Evolutionary conservation across 1,140 invertebrate species (phyloP).

Genomic region (Gryon sp.): DNA sequence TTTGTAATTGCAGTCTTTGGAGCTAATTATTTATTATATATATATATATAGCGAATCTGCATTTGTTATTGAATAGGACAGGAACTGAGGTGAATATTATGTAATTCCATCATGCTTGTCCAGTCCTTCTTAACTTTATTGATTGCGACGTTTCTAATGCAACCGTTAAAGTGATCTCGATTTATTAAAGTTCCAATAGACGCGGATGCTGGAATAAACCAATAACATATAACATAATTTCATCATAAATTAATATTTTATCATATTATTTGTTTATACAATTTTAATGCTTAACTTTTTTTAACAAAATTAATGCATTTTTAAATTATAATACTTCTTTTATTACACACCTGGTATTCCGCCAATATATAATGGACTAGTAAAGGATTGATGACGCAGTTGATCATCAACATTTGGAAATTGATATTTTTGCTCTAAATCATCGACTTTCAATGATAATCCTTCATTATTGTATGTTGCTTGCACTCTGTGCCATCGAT

Average conservation of each 20-base stretch:
- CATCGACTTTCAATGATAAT: conserved; percentile 87
- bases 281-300: too few species aligned
- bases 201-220: conserved; percentile 81
- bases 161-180: conserved; percentile 93
- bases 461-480: conserved; percentile 86
- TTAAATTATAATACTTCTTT: neutral
- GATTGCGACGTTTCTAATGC: conserved; percentile 91
- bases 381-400: conserved; percentile 67
- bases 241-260: too few species aligned
- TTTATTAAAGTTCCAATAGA: conserved; percentile 83
- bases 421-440: conserved; percentile 80
- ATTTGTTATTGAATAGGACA: conserved; percentile 83
- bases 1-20: conserved; percentile 73
- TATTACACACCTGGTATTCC: conserved; percentile 87
- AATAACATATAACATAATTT: neutral
- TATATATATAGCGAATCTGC: conserved; percentile 39
- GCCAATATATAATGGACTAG: conserved; percentile 88
- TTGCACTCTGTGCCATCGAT: conserved; percentile 91
- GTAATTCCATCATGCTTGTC: conserved; percentile 89
- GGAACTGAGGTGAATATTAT: conserved; percentile 91
- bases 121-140: conserved; percentile 86
- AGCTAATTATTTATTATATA: conserved; percentile 61
- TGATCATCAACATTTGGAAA: conserved; percentile 77
- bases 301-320: neutral
- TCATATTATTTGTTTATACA: too few species aligned